Percentiles rank a stretch among this genome's conserved stretches.
Conservation (phyloP, 23 tunicate species). For the Botrylloides violaceus region DNA sequence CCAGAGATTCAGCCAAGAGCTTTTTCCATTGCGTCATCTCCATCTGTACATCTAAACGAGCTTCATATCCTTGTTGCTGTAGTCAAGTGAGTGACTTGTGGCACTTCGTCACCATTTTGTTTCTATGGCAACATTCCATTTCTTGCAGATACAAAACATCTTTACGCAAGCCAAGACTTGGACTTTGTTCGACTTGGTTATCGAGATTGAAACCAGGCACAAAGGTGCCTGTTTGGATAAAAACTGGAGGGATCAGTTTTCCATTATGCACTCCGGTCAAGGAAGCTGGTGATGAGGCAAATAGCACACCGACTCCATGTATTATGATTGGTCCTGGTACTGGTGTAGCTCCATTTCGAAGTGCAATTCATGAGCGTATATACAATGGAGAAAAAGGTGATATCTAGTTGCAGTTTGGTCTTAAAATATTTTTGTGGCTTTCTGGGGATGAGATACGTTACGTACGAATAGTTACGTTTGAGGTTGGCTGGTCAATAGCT, state of each 20-base stretch:
- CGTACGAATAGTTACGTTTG: too few species aligned
- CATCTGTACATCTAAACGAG: conserved; percentile 43
- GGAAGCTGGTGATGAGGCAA: conserved; percentile 18
- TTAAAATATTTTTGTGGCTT: too few species aligned
- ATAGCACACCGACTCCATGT: conserved; percentile 23
- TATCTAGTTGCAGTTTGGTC: too few species aligned
- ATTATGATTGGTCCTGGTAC: conserved; percentile 97
- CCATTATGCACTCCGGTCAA: background rate
- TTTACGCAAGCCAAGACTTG: conserved; percentile 43
- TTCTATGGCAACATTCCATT: background rate
- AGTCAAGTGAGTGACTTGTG: conserved; percentile 36
- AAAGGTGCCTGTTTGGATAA: conserved; percentile 55
- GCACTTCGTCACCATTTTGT: background rate
- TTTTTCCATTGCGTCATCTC: conserved; percentile 90
- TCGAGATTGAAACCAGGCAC: conserved; percentile 31
- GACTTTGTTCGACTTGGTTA: conserved; percentile 84
- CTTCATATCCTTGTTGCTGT: conserved; percentile 85
- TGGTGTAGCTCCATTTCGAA: conserved; percentile 96
- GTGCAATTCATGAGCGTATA: conserved; percentile 58
- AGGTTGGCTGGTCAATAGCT: background rate
- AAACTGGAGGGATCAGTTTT: conserved; percentile 34
- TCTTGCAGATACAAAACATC: conserved; percentile 57
- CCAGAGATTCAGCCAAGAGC: conserved; percentile 78
- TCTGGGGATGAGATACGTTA: too few species aligned
- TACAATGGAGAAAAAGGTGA: conserved; percentile 16